Evolutionary conservation across 2,888 invertebrate species (phyloP).

Genomic region (Dione vanillae): DNA sequence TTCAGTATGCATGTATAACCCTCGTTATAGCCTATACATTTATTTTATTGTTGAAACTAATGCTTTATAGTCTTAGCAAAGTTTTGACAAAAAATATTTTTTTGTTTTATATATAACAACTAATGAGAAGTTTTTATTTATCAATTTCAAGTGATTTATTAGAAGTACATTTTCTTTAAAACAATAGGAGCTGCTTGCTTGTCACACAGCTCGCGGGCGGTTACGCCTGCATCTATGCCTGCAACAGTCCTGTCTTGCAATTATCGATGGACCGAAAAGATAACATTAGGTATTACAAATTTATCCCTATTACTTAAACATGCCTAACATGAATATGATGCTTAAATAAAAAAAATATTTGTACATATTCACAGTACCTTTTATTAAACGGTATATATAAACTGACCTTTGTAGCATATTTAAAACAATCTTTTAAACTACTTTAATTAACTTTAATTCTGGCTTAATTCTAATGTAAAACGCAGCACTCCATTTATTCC

Average conservation of each 20-base stretch:
- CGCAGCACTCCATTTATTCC: too few species aligned
- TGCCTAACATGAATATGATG: not conserved
- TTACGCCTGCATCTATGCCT: conserved; percentile 35
- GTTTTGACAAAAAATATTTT: not conserved
- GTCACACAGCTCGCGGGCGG: conserved; percentile 54
- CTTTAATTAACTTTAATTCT: too few species aligned
- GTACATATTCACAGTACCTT: too few species aligned
- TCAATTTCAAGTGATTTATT: conserved; percentile 57
- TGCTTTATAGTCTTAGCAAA: not conserved
- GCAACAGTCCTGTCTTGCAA: conserved; percentile 58
- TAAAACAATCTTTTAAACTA: too few species aligned
- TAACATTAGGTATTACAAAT: conserved; percentile 35
- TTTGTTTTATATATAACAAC: not conserved
- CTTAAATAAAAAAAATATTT: too few species aligned
- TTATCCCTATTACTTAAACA: conserved; percentile 50
- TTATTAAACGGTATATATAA: too few species aligned
- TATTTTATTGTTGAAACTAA: not conserved
- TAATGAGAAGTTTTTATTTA: conserved; percentile 46
- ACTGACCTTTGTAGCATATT: too few species aligned
- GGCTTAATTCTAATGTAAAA: too few species aligned
- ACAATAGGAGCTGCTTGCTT: conserved; percentile 72
- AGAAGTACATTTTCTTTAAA: conserved; percentile 63
- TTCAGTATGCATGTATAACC: not conserved
- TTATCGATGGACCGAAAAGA: conserved; percentile 11
- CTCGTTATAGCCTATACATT: not conserved